These are phyloP conservation scores for Plebejus melissa DNA, from an alignment of 2,888 invertebrate genomes.

Conservation along the genomic window DNA sequence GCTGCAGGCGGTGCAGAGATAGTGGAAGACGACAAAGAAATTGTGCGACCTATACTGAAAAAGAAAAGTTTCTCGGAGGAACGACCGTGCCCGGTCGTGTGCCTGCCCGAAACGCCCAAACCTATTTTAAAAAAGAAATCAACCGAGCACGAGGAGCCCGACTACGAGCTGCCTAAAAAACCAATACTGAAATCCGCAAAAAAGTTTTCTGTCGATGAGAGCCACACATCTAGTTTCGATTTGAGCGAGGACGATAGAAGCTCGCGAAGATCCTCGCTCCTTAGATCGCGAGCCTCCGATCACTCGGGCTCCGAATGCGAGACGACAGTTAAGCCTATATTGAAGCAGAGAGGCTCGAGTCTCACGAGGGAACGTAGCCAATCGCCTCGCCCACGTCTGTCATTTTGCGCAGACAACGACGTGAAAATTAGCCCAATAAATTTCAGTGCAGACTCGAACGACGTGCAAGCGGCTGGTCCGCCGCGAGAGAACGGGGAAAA, in stretches of 20 bases:
- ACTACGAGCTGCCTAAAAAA: constrained; percentile 84
- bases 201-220: constrained; percentile 82
- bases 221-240: constrained; percentile 76
- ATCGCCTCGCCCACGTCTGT: constrained; percentile 81
- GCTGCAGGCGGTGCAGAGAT: constrained; percentile 81
- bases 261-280: constrained; percentile 77
- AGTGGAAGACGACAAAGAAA: constrained; percentile 78
- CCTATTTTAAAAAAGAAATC: constrained; percentile 94
- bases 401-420: constrained; percentile 79
- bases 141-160: constrained; percentile 85
- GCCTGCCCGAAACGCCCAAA: constrained; percentile 75
- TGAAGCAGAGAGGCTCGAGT: constrained; percentile 81
- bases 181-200: constrained; percentile 88
- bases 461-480: constrained; percentile 72
- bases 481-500: constrained; percentile 63
- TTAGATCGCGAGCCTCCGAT: constrained; percentile 75
- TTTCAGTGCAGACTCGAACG: constrained; percentile 69
- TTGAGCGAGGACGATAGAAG: constrained; percentile 76
- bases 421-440: constrained; percentile 68
- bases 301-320: constrained; percentile 79
- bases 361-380: constrained; percentile 80
- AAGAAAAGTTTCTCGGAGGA: constrained; percentile 89
- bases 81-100: constrained; percentile 73
- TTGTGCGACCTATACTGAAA: constrained; percentile 88
- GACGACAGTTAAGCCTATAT: constrained; percentile 80